Evolutionary conservation across 2,113 vertebrate species (phyloP).

Genomic region (Hippocampus guttulatus): DNA sequence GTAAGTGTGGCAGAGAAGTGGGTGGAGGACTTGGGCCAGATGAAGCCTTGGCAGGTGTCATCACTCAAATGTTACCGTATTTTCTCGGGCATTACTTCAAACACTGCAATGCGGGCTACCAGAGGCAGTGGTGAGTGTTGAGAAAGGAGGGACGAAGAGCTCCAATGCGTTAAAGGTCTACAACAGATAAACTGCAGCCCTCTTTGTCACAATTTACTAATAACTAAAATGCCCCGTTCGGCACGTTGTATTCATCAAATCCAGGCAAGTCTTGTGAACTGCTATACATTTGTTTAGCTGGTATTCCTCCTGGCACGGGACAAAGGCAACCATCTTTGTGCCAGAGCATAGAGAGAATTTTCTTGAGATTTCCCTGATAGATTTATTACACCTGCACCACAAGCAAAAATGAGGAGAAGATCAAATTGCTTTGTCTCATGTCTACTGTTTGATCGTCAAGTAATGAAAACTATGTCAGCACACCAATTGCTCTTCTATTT

Average conservation of each 20-base stretch:
- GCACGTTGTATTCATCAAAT: conserved; percentile 4
- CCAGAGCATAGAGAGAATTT: conserved; percentile 21
- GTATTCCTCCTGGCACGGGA: conserved; percentile 43
- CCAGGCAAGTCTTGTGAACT: conserved; percentile 44
- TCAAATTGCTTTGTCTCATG: conserved; percentile 7
- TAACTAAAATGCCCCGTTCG: conserved; percentile 28
- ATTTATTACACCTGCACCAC: conserved; percentile 26
- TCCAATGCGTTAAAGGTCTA: conserved; percentile 36
- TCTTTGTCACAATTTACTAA: conserved; percentile 51
- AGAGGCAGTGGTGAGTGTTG: conserved; percentile 57
- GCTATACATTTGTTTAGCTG: conserved; percentile 54
- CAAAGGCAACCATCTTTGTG: conserved; percentile 13
- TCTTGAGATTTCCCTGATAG: conserved; percentile 23
- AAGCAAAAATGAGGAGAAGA: conserved; percentile 21
- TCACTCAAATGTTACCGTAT: conserved; percentile 62
- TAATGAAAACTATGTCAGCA: background rate
- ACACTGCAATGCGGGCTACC: conserved; percentile 61
- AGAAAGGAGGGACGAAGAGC: conserved; percentile 52
- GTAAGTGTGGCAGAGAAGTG: conserved; percentile 36
- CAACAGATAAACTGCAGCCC: conserved; percentile 38
- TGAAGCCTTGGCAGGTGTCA: conserved; percentile 67
- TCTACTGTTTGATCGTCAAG: background rate
- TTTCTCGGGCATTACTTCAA: conserved; percentile 68
- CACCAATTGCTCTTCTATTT: background rate
- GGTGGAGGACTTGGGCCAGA: conserved; percentile 53